These are phyloP conservation scores for Trichoplusia ni DNA, from an alignment of 1,140 invertebrate species.

Conservation along the genomic window DNA sequence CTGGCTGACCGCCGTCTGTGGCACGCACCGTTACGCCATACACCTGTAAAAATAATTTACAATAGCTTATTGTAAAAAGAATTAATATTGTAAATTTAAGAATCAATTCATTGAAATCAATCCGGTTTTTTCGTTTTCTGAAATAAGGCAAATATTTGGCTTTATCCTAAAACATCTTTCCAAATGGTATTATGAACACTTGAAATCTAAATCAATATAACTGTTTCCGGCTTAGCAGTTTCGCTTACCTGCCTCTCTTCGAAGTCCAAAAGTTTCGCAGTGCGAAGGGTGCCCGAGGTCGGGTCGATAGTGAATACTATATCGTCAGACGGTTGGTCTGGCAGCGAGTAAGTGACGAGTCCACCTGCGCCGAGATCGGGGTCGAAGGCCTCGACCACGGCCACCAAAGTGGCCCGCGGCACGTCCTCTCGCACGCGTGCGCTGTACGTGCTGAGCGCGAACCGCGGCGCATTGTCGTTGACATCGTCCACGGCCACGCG, in stretches of 20 bases:
- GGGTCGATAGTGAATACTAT: conserved; percentile 89
- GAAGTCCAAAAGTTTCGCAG: conserved; percentile 90
- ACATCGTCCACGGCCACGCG: conserved; percentile 92
- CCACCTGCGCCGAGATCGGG: conserved; percentile 92
- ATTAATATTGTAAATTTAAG: too few species aligned
- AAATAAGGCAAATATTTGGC: too few species aligned
- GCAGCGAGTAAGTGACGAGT: conserved; percentile 87
- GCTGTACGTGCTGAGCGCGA: conserved; percentile 87
- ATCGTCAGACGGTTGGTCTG: conserved; percentile 85
- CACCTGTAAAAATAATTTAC: conserved; percentile 65
- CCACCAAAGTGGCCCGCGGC: conserved; percentile 92
- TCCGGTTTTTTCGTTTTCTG: too few species aligned
- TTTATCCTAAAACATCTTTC: too few species aligned
- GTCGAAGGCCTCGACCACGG: conserved; percentile 92
- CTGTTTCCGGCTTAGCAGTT: too few species aligned
- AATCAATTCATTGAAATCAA: too few species aligned
- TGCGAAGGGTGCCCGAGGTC: conserved; percentile 91
- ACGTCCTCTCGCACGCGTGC: conserved; percentile 96
- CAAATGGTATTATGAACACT: too few species aligned
- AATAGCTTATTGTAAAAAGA: too few species aligned
- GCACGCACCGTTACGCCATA: conserved; percentile 93
- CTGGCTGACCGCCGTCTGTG: conserved; percentile 89
- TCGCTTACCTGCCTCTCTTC: conserved; percentile 89
- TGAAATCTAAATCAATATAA: too few species aligned
- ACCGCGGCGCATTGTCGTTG: conserved; percentile 95